These are phyloP conservation scores for Taxidea taxus DNA, from an alignment of 2,113 vertebrate species.

Conservation along the genomic window DNA sequence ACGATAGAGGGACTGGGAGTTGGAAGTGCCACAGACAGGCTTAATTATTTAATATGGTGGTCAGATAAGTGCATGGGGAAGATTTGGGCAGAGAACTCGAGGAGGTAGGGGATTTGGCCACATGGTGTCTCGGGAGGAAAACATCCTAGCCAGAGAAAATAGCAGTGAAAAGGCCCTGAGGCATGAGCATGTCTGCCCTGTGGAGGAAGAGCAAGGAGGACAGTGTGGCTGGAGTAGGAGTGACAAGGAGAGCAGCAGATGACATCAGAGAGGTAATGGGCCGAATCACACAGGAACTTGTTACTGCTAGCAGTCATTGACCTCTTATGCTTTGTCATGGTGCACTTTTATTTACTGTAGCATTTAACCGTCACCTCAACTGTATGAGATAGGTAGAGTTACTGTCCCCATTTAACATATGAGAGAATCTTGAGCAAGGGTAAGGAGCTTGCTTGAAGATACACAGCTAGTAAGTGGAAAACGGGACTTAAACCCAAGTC, in stretches of 20 bases:
- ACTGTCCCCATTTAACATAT: not conserved
- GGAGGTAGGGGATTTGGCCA: not conserved
- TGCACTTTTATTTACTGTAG: too few species aligned
- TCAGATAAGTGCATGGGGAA: not conserved
- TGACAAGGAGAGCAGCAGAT: not conserved
- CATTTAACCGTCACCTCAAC: not conserved
- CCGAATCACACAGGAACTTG: not conserved
- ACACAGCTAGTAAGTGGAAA: not conserved
- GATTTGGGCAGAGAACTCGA: not conserved
- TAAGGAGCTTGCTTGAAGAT: not conserved
- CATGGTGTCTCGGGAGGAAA: not conserved
- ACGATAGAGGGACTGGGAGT: not conserved
- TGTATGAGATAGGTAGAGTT: not conserved
- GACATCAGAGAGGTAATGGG: not conserved
- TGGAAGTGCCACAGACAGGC: not conserved
- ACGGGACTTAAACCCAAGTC: not conserved
- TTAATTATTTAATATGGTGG: not conserved
- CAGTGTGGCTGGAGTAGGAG: not conserved
- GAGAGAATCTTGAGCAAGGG: not conserved
- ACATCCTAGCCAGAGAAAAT: not conserved
- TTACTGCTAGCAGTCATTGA: not conserved
- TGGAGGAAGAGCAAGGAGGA: not conserved
- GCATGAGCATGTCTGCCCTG: not conserved
- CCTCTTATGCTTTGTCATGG: not conserved
- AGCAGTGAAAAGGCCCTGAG: not conserved